Conservation (phyloP, 2,888 invertebrate species). For the Arrhopalites spinosus region DNA sequence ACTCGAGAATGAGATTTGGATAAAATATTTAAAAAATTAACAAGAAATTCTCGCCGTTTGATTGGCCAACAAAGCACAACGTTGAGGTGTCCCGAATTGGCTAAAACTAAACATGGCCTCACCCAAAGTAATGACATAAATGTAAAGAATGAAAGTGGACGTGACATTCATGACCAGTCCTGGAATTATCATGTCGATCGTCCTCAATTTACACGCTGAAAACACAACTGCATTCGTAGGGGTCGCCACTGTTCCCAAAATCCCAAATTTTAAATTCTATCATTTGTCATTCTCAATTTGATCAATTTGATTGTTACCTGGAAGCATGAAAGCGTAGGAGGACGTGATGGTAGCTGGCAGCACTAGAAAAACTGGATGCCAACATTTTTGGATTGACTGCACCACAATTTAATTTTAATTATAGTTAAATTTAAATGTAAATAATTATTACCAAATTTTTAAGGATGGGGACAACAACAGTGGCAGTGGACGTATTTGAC, state of each 20-base stretch:
- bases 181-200: slow-evolving; percentile 22
- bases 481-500: slow-evolving; percentile 9
- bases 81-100: not conserved
- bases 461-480: slow-evolving; percentile 22
- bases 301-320: not conserved
- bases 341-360: slow-evolving; percentile 13
- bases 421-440: too few relatives aligned
- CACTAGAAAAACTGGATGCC: slow-evolving; percentile 29
- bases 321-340: slow-evolving; percentile 36
- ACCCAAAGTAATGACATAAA: not conserved
- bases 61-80: too few relatives aligned
- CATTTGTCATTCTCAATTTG: too few relatives aligned
- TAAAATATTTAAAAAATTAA: too few relatives aligned
- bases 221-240: slow-evolving; percentile 28
- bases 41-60: too few relatives aligned
- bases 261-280: not conserved
- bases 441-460: not conserved
- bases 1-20: too few relatives aligned
- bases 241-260: slow-evolving; percentile 13
- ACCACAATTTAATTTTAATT: too few relatives aligned
- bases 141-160: not conserved
- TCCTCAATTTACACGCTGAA: slow-evolving; percentile 14
- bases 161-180: slow-evolving; percentile 26
- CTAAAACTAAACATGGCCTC: slow-evolving; percentile 9
- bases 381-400: not conserved